A percentile compares a stretch with the other conserved stretches of the same genome.
Evolutionary conservation across 2,797 vertebrate genomes (phyloP).

Genomic region (Spatula clypeata): DNA sequence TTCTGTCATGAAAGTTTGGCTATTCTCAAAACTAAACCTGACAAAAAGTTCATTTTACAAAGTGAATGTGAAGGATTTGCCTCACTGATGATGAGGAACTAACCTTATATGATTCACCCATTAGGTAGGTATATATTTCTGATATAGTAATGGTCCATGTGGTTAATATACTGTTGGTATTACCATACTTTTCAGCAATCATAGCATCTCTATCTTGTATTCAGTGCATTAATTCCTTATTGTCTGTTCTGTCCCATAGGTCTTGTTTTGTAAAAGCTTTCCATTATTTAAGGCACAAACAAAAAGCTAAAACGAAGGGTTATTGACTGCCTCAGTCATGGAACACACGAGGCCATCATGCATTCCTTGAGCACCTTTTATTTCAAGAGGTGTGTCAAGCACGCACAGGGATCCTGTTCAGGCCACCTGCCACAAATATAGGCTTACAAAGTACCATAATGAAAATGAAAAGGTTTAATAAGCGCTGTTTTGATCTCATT

Average conservation of each 20-base stretch:
- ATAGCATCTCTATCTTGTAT: neutral
- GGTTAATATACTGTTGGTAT: neutral
- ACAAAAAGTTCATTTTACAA: neutral
- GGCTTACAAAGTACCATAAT: neutral
- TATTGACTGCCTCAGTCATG: neutral
- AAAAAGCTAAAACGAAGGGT: conserved; percentile 18
- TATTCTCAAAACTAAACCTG: neutral
- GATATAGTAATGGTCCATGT: neutral
- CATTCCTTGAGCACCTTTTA: neutral
- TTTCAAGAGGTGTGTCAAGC: neutral
- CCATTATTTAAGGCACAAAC: neutral
- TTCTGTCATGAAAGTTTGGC: neutral
- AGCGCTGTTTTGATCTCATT: neutral
- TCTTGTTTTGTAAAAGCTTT: conserved; percentile 12
- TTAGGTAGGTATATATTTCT: neutral
- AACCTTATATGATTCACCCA: neutral
- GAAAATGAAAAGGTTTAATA: neutral
- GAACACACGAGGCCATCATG: accelerated
- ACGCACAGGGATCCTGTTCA: accelerated
- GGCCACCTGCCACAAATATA: neutral
- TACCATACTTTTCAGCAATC: conserved; percentile 12
- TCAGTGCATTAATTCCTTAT: conserved; percentile 10
- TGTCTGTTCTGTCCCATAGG: neutral
- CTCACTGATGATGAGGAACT: neutral
- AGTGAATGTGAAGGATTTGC: neutral